Base-by-base conservation (phyloP, 2,113 vertebrate genomes). In the Rhinopomastus cyanomelas region DNA sequence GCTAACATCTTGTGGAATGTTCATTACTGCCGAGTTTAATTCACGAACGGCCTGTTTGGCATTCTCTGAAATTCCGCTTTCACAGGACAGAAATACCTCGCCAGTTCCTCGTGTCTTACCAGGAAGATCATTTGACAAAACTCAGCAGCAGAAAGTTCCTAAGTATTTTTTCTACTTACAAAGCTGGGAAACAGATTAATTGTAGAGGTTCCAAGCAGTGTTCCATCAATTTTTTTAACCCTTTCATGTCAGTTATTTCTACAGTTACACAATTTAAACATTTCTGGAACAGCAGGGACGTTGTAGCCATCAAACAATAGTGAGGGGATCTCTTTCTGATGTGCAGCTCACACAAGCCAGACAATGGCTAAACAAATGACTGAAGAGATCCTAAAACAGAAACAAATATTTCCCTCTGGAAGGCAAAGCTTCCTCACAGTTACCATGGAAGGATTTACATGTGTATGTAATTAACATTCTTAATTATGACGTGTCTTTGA, bases 401-500 rank as follows among this genome's bases (percentile, higher is more conserved):
- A 76, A 8, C 62, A 74, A 78, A 29, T 71, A 56, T 65, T 85
- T 68, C 36, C 66, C 21, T 79, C 59, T 75, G 37, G 27, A 12
- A 91, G 46, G 18, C 18, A 79, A 87, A 73, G 25, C 8, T 87
- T 92, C 62, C 59, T 87, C 30, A 48, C 16, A 81, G 46, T 75
- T 73, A 75, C 39, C 11, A 8, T 39, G 60, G 34, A 72, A 51
- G 17, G 65, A 68, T 87, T 92, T 85, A 79, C 34, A 73, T 34
- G 22, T 51, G 29, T 42, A 61, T 53, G 22, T 42, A 72, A 84
- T 36, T 79, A 79, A 15, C 10, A 42, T 57, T 78, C 49, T 68
- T 85, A 44, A 72, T 81, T 90, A 71, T 90, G 84, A 81, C 69
- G 81, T 34, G 14, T 64, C 30, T 89, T 77, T 73, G 56, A 92